Evolutionary conservation across 2,888 invertebrate species (phyloP).

Genomic region (Epirrita christyi): DNA sequence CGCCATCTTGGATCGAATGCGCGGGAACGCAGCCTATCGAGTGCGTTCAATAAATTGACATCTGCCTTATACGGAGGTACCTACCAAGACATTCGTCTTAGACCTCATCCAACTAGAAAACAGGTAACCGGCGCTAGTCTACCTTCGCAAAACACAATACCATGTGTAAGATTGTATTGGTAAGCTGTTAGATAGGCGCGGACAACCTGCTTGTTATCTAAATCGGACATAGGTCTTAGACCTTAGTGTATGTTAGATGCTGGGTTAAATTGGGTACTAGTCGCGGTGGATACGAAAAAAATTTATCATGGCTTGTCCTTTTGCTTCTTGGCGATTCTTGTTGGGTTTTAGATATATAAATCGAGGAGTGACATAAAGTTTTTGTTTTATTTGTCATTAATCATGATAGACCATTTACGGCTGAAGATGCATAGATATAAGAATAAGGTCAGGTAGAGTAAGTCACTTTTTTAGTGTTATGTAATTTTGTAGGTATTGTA

Average conservation of each 20-base stretch:
- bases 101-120: slow-evolving; percentile 15
- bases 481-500: too few relatives aligned
- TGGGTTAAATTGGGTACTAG: slow-evolving; percentile 60
- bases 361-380: slow-evolving; percentile 20
- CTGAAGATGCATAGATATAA: background rate
- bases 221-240: slow-evolving; percentile 54
- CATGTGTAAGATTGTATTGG: background rate
- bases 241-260: slow-evolving; percentile 60
- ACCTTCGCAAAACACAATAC: background rate
- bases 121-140: background rate
- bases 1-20: slow-evolving; percentile 68
- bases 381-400: slow-evolving; percentile 22
- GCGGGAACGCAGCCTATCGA: slow-evolving; percentile 55
- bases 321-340: slow-evolving; percentile 16
- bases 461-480: too few relatives aligned
- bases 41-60: slow-evolving; percentile 79
- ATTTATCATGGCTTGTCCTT: slow-evolving; percentile 28
- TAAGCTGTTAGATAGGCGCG: background rate
- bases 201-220: slow-evolving; percentile 1
- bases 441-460: too few relatives aligned
- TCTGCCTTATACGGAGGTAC: slow-evolving; percentile 69
- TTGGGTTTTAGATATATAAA: slow-evolving; percentile 10
- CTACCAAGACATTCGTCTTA: slow-evolving; percentile 66
- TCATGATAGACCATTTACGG: background rate
- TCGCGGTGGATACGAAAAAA: slow-evolving; percentile 52